A percentile compares a stretch with the other conserved stretches of the same genome.
These are phyloP conservation scores for Manis javanica DNA, from an alignment of 2,797 vertebrate species.

Conservation along the genomic window DNA sequence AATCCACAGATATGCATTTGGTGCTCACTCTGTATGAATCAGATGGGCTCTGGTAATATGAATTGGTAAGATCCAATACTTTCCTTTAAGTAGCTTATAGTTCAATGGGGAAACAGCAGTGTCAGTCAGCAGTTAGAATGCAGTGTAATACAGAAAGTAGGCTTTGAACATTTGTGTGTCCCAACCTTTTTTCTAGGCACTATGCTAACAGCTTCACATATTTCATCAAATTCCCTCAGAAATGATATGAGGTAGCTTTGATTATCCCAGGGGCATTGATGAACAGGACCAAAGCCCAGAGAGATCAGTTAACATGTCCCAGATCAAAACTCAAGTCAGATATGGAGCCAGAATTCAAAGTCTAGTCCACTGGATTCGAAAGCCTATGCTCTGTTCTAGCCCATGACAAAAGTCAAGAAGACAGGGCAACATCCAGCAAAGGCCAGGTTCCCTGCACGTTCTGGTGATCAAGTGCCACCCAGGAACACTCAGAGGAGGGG, in stretches of 20 bases:
- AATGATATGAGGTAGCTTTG: neutral
- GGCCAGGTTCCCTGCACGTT: neutral
- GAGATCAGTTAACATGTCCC: neutral
- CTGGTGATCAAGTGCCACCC: neutral
- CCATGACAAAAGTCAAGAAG: neutral
- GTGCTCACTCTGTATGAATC: neutral
- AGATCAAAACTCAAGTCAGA: neutral
- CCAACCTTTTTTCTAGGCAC: neutral
- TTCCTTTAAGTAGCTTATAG: slow-evolving; percentile 15
- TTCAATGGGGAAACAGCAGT: neutral
- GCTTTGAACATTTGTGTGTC: neutral
- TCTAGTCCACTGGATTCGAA: neutral
- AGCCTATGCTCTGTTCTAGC: neutral
- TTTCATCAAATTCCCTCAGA: neutral
- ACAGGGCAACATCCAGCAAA: neutral
- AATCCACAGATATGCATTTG: neutral
- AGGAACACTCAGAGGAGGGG: neutral
- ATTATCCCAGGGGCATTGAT: neutral
- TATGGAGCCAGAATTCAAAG: neutral
- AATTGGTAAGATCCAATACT: neutral
- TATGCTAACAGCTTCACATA: neutral
- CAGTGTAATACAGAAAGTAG: neutral
- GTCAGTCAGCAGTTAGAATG: neutral
- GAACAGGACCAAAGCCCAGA: neutral
- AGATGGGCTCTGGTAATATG: neutral